These are phyloP conservation scores for Cyclina sinensis DNA, from an alignment of 1,140 invertebrate genomes.

Conservation along the genomic window DNA sequence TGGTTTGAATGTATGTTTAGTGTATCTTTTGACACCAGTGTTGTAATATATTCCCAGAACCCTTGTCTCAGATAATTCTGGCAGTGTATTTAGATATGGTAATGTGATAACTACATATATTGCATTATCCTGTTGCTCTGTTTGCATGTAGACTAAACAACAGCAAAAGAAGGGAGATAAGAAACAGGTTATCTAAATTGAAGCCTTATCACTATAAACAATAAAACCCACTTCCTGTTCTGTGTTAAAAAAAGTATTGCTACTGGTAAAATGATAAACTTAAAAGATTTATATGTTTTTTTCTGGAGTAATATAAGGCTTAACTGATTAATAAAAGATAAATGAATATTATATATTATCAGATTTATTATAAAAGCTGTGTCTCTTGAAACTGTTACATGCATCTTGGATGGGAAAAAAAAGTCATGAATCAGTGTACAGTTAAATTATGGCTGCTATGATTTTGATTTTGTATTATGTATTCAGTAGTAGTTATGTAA, in stretches of 20 bases:
- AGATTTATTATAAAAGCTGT: no score
- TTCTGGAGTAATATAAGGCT: no score
- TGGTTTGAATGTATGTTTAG: neutral
- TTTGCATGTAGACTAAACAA: constrained; percentile 3
- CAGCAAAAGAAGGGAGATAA: neutral
- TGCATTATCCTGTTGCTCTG: neutral
- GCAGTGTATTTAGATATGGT: neutral
- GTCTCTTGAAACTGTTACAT: no score
- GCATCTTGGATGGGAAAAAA: no score
- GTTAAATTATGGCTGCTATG: no score
- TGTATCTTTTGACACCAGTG: neutral
- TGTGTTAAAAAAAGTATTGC: neutral
- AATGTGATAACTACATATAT: neutral
- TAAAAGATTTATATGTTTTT: no score
- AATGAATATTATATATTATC: no score
- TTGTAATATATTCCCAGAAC: neutral
- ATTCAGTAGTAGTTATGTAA: no score
- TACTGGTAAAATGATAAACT: no score
- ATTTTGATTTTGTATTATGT: no score
- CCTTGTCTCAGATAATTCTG: neutral
- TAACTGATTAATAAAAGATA: no score
- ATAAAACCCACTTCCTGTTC: neutral
- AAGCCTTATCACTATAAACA: constrained; percentile 7
- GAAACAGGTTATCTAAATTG: neutral
- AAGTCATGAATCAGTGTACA: no score